These are phyloP conservation scores for Cremastinae sp. DNA, from an alignment of 2,888 invertebrate species.

Conservation along the genomic window DNA sequence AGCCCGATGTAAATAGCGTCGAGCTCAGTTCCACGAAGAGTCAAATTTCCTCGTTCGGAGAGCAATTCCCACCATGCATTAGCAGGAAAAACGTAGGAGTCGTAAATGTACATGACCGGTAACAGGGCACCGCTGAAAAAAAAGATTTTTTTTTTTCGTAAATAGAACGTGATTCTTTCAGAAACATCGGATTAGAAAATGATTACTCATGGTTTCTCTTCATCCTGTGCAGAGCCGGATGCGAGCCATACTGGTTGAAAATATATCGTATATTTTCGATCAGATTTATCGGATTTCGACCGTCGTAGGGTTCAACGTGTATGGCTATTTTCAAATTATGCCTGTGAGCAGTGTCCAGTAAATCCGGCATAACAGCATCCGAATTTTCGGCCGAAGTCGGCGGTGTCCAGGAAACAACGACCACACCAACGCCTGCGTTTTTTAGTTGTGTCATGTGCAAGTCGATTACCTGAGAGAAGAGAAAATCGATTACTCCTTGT, in stretches of 20 bases:
- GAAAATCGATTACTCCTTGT: constrained; percentile 52
- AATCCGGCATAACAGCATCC: constrained; percentile 78
- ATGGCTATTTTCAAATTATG: constrained; percentile 83
- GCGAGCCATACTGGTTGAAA: constrained; percentile 81
- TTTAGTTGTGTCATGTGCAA: constrained; percentile 84
- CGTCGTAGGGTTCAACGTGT: constrained; percentile 84
- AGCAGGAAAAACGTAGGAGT: constrained; percentile 83
- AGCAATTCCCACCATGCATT: constrained; percentile 82
- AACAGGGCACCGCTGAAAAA: constrained; percentile 73
- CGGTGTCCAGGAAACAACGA: constrained; percentile 83
- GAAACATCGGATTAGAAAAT: not conserved
- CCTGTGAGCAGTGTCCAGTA: constrained; percentile 80
- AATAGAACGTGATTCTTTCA: not conserved
- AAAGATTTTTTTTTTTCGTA: not conserved
- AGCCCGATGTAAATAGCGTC: constrained; percentile 85
- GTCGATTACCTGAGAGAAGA: constrained; percentile 80
- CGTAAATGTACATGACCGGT: constrained; percentile 86
- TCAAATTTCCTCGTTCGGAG: constrained; percentile 79
- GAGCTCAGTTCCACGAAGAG: constrained; percentile 82
- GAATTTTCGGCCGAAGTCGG: constrained; percentile 78
- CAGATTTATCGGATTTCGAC: constrained; percentile 81
- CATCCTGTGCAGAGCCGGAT: constrained; percentile 83
- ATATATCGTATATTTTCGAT: constrained; percentile 81
- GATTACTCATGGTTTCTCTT: constrained; percentile 77
- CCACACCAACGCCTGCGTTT: constrained; percentile 83